phyloP scores from a whole-genome alignment of 2,888 invertebrate genomes.

The Drosophila ezoana region DNA sequence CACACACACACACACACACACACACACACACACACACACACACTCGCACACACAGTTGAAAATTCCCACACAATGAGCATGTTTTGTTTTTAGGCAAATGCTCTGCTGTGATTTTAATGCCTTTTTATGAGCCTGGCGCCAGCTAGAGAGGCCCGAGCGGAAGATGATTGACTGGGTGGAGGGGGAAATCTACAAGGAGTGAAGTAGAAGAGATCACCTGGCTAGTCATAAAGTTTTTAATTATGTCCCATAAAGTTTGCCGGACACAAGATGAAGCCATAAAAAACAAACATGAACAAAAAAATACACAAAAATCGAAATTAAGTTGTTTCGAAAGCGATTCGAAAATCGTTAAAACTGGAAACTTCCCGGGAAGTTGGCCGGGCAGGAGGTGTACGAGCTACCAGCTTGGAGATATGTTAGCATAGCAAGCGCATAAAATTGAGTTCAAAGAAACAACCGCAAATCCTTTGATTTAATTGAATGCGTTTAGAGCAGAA shows the following conservation, averaged over 20 bases:
- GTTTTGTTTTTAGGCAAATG: slow-evolving; percentile 63
- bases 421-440: not conserved
- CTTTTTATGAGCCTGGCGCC: slow-evolving; percentile 52
- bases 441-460: slow-evolving; percentile 24
- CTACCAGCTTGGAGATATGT: slow-evolving; percentile 11
- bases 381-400: slow-evolving; percentile 4
- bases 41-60: not conserved
- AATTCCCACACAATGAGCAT: slow-evolving; percentile 36
- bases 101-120: slow-evolving; percentile 57
- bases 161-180: not conserved
- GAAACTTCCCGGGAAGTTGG: not conserved
- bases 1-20: not conserved
- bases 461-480: slow-evolving; percentile 16
- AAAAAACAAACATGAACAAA: slow-evolving; percentile 36
- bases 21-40: not conserved
- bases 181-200: not conserved
- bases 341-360: slow-evolving; percentile 34
- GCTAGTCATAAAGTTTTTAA: slow-evolving; percentile 72
- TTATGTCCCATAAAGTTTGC: slow-evolving; percentile 56
- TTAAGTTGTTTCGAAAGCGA: slow-evolving; percentile 67
- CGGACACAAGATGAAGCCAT: slow-evolving; percentile 71
- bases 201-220: slow-evolving; percentile 20
- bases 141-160: not conserved
- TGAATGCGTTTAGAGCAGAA: slow-evolving; percentile 14
- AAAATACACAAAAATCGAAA: slow-evolving; percentile 38